phyloP scores from a whole-genome alignment of 2,888 invertebrate genomes.

The Alloscopus bannaensis region DNA sequence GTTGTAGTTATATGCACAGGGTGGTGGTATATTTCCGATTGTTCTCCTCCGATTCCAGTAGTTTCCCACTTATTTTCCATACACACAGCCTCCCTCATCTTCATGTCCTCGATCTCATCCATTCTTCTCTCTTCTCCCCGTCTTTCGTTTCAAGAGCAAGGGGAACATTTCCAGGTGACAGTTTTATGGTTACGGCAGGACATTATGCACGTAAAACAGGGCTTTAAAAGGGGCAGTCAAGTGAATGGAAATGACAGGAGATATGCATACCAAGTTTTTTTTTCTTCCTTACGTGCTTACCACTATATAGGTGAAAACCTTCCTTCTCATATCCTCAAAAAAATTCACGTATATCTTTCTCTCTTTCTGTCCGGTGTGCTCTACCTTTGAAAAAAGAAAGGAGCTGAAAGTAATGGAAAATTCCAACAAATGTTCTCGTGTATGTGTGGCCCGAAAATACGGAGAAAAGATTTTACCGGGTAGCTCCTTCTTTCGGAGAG shows the following conservation, averaged over 20 bases:
- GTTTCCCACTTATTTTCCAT: conserved; percentile 10
- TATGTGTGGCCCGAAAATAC: too few species aligned
- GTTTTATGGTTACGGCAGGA: conserved; percentile 63
- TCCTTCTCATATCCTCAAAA: too few species aligned
- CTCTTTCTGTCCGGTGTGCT: too few species aligned
- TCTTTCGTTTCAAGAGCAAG: conserved; percentile 55
- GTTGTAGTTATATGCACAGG: too few species aligned
- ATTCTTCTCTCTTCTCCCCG: conserved; percentile 23
- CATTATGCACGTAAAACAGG: conserved; percentile 56
- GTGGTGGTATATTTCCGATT: too few species aligned
- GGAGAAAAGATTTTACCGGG: too few species aligned
- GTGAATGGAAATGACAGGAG: conserved; percentile 60
- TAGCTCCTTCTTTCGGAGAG: too few species aligned
- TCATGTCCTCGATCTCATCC: conserved; percentile 15
- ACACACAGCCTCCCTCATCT: conserved; percentile 6
- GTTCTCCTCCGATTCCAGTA: conserved; percentile 34
- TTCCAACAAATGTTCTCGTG: too few species aligned
- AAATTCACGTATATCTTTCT: too few species aligned
- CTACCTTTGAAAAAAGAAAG: too few species aligned
- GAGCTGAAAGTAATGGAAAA: too few species aligned
- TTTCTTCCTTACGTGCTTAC: conserved; percentile 32
- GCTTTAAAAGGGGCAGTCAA: conserved; percentile 46
- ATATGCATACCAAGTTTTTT: conserved; percentile 15
- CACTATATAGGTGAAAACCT: too few species aligned
- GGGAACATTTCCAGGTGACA: conserved; percentile 62